Conservation (phyloP, 2,113 vertebrate genomes). For the Paramisgurnus dabryanus region DNA sequence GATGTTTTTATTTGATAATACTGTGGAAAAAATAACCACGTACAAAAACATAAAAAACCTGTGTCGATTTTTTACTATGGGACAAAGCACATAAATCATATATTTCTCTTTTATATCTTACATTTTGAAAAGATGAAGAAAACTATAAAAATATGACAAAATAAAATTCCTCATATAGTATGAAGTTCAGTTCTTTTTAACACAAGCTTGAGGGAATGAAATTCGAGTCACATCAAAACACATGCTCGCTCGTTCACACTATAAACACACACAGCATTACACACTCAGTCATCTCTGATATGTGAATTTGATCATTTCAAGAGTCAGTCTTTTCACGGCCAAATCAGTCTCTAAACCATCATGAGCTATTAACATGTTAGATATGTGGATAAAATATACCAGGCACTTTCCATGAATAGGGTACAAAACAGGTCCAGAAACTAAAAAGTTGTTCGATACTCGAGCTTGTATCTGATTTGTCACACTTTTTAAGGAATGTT, state of each 20-base stretch:
- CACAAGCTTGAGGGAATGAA: constrained; percentile 34
- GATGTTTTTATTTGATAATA: constrained; percentile 73
- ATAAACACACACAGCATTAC: constrained; percentile 49
- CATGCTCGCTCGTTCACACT: constrained; percentile 34
- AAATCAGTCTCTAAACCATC: not conserved
- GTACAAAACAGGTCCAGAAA: no score
- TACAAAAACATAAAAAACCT: constrained; percentile 61
- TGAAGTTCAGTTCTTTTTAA: constrained; percentile 43
- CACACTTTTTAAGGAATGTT: no score
- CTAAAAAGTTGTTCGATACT: no score
- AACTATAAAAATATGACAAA: constrained; percentile 52
- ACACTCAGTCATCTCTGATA: constrained; percentile 27
- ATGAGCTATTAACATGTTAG: not conserved
- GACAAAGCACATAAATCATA: constrained; percentile 61
- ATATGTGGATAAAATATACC: not conserved
- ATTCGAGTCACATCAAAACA: constrained; percentile 19
- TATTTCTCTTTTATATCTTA: constrained; percentile 63
- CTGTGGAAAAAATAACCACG: constrained; percentile 80
- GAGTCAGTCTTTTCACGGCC: not conserved
- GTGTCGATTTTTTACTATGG: constrained; percentile 60
- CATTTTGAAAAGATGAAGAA: constrained; percentile 57
- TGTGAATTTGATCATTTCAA: constrained; percentile 54
- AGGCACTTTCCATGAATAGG: no score
- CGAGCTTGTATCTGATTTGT: no score
- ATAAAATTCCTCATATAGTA: constrained; percentile 41